Evolutionary conservation across 2,888 invertebrate species (phyloP).

Genomic region (Carcina quercana): DNA sequence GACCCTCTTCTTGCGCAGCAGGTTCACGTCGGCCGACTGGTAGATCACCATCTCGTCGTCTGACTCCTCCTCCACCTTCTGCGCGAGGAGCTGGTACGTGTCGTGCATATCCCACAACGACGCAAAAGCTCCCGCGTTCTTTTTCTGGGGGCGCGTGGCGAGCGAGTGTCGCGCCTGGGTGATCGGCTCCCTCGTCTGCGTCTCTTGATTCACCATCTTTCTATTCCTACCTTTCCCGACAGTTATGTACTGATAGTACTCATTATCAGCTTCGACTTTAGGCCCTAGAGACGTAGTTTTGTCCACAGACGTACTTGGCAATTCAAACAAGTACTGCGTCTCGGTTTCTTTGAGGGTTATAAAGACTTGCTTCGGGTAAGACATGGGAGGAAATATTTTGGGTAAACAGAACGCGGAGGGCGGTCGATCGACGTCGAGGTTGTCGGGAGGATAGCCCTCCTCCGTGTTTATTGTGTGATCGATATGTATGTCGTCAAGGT

Average conservation of each 20-base stretch:
- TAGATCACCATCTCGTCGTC: slow-evolving; percentile 66
- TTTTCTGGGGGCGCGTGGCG: slow-evolving; percentile 66
- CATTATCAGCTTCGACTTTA: slow-evolving; percentile 76
- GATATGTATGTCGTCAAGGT: slow-evolving; percentile 69
- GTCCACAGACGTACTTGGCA: slow-evolving; percentile 77
- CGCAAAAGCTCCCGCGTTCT: slow-evolving; percentile 77
- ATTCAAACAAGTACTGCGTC: slow-evolving; percentile 76
- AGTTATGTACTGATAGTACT: slow-evolving; percentile 79
- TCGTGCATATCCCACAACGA: slow-evolving; percentile 88
- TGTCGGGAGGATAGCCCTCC: slow-evolving; percentile 35
- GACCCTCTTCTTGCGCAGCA: slow-evolving; percentile 43
- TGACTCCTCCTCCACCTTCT: slow-evolving; percentile 31
- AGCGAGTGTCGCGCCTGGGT: slow-evolving; percentile 79
- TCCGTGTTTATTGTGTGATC: slow-evolving; percentile 63
- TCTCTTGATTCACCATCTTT: slow-evolving; percentile 78
- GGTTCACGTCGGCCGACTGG: slow-evolving; percentile 43
- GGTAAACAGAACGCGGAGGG: slow-evolving; percentile 61
- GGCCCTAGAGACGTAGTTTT: slow-evolving; percentile 74
- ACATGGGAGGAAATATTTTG: slow-evolving; percentile 36
- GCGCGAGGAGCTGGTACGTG: slow-evolving; percentile 71
- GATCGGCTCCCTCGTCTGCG: slow-evolving; percentile 78
- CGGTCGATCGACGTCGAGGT: slow-evolving; percentile 39
- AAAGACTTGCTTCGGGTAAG: slow-evolving; percentile 73
- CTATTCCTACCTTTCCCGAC: slow-evolving; percentile 79
- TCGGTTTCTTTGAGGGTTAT: slow-evolving; percentile 80